A percentile compares a stretch with the other conserved stretches of the same genome.
These are phyloP conservation scores for Tillus elongatus DNA, from an alignment of 2,888 invertebrate species.

Conservation along the genomic window DNA sequence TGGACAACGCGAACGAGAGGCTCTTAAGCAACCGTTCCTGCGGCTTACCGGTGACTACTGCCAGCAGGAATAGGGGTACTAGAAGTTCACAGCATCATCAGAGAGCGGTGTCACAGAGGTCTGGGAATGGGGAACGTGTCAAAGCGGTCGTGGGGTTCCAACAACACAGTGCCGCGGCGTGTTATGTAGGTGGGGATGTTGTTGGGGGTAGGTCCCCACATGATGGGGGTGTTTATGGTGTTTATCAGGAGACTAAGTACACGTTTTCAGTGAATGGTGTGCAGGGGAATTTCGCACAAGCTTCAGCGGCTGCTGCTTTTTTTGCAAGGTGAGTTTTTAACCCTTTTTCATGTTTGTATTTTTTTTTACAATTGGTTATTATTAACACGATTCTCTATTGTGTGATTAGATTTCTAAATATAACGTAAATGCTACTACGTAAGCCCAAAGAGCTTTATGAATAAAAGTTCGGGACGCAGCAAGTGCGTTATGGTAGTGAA, in stretches of 20 bases:
- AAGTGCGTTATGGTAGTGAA: too few relatives aligned
- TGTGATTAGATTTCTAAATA: too few relatives aligned
- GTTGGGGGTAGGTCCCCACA: too few relatives aligned
- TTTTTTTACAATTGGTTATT: too few relatives aligned
- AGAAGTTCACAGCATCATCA: too few relatives aligned
- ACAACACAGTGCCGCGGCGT: conserved; percentile 28
- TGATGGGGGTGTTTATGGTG: conserved; percentile 35
- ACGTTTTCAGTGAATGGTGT: conserved; percentile 45
- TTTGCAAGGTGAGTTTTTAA: conserved; percentile 52
- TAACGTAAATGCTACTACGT: too few relatives aligned
- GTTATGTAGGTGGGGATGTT: conserved; percentile 28
- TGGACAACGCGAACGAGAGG: conserved; percentile 8
- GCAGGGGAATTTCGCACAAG: conserved; percentile 46
- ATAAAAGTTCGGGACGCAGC: too few relatives aligned
- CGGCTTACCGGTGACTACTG: conserved; percentile 2
- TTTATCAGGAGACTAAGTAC: conserved; percentile 46
- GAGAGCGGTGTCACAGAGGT: conserved; percentile 14
- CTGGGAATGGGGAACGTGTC: too few relatives aligned
- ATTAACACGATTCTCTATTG: too few relatives aligned
- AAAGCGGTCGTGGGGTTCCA: conserved; percentile 30
- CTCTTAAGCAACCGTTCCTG: too few relatives aligned
- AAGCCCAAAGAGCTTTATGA: too few relatives aligned
- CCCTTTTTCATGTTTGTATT: too few relatives aligned
- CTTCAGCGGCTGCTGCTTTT: conserved; percentile 51
- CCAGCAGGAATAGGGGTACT: not conserved